Evolutionary conservation across 2,797 vertebrate species (phyloP).

Genomic region (Peromyscus melanophrys): DNA sequence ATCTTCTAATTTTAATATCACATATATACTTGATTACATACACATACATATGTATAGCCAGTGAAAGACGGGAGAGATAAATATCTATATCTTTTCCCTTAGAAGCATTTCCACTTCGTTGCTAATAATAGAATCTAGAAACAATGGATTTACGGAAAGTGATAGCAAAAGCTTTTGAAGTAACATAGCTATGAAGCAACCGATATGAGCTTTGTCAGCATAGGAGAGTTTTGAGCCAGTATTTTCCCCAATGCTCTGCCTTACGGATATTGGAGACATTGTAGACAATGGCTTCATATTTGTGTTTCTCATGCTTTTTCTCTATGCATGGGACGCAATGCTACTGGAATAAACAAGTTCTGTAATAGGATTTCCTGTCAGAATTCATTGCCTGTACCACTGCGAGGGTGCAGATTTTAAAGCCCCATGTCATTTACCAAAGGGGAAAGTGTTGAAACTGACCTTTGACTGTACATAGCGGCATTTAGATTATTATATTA

Average conservation of each 20-base stretch:
- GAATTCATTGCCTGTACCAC: slow-evolving; percentile 71
- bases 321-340: neutral
- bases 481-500: slow-evolving; percentile 88
- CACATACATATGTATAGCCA: neutral
- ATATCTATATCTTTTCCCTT: neutral
- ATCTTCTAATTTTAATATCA: neutral
- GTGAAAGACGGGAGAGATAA: neutral
- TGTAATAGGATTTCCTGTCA: slow-evolving; percentile 36
- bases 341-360: neutral
- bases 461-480: slow-evolving; percentile 86
- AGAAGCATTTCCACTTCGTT: neutral
- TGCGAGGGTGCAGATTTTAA: neutral
- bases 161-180: neutral
- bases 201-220: neutral
- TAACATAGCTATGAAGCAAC: neutral
- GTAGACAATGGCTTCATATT: neutral
- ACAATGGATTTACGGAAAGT: neutral
- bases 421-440: slow-evolving; percentile 62
- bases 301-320: neutral
- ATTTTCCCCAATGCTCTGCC: neutral
- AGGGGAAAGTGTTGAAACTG: slow-evolving; percentile 86
- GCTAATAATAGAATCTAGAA: slow-evolving; percentile 7
- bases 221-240: neutral
- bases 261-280: neutral
- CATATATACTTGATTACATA: neutral